These are phyloP conservation scores for Clepsis dumicolana DNA, from an alignment of 2,888 invertebrate species.

Conservation along the genomic window DNA sequence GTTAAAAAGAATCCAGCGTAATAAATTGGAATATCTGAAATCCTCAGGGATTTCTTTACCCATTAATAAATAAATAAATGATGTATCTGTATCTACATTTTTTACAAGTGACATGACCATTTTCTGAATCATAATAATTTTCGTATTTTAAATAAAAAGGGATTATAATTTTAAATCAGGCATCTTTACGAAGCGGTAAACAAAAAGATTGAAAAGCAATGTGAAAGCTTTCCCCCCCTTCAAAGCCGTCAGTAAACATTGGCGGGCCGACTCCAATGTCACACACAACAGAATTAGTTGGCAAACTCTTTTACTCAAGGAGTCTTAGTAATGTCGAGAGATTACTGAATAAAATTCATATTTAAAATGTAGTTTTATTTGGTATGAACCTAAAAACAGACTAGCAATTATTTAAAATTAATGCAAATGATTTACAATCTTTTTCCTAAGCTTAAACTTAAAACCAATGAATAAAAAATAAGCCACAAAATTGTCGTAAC, in stretches of 20 bases:
- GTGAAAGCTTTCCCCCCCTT: conserved; percentile 69
- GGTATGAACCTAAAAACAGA: too few species aligned
- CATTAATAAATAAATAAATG: too few species aligned
- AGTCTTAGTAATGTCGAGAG: neutral
- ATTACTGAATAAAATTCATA: neutral
- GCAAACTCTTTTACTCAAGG: conserved; percentile 11
- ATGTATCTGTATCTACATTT: too few species aligned
- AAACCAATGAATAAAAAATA: too few species aligned
- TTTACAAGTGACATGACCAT: too few species aligned
- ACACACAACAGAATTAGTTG: conserved; percentile 47
- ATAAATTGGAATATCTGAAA: too few species aligned
- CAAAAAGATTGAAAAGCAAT: conserved; percentile 67
- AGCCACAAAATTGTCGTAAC: too few species aligned
- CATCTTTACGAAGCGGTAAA: conserved; percentile 62
- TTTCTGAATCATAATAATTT: neutral
- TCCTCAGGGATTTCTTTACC: too few species aligned
- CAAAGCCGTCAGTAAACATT: conserved; percentile 71
- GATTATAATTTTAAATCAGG: conserved; percentile 54
- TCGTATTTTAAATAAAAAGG: conserved; percentile 1
- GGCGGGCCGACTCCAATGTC: conserved; percentile 58
- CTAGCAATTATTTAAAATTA: too few species aligned
- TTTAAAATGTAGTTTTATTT: neutral
- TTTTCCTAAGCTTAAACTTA: too few species aligned
- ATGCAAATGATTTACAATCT: too few species aligned
- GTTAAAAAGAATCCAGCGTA: too few species aligned